Conservation (phyloP, 2,797 vertebrate genomes). For the Sebastes minor region DNA sequence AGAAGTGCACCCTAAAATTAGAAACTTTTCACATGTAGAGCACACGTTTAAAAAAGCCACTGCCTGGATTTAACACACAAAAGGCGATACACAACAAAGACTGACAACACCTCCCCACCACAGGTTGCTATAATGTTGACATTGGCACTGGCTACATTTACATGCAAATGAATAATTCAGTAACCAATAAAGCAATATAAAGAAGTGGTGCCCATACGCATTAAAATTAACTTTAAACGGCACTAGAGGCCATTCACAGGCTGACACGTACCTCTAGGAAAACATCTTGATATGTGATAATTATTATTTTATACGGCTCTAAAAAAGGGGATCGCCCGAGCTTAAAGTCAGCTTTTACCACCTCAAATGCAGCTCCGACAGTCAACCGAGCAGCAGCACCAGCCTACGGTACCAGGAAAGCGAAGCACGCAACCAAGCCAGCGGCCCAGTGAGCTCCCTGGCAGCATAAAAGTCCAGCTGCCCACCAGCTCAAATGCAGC, state of each 20-base stretch:
- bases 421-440: rapidly evolving
- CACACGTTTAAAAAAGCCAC: not conserved
- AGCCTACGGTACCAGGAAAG: no score
- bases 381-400: no score
- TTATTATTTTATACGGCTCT: no score
- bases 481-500: no score
- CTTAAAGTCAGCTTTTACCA: no score
- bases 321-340: no score
- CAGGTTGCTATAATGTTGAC: not conserved
- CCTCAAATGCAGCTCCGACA: no score
- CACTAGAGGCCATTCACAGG: not conserved
- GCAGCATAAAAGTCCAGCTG: no score
- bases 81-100: not conserved
- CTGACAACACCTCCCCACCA: not conserved
- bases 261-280: not conserved
- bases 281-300: not conserved
- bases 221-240: not conserved
- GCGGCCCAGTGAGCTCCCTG: no score
- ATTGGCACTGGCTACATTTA: not conserved
- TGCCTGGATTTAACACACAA: not conserved
- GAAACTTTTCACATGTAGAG: not conserved
- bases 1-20: not conserved
- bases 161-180: not conserved
- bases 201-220: not conserved
- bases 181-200: not conserved